Conservation (phyloP, 2,888 invertebrate genomes). For the Orthosia cruda region DNA sequence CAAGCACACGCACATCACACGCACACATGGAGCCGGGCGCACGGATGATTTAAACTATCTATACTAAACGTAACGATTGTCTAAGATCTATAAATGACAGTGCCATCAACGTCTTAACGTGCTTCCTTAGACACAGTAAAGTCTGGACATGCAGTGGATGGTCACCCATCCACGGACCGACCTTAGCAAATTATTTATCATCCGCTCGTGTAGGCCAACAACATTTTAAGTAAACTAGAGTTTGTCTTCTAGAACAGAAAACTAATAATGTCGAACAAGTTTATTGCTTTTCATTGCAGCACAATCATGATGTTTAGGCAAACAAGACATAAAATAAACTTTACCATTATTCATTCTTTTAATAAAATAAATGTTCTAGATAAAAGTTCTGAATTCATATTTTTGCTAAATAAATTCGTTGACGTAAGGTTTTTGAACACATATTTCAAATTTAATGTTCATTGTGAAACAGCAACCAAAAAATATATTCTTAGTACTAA, state of each 20-base stretch:
- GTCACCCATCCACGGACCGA: too few relatives aligned
- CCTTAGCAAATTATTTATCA: too few relatives aligned
- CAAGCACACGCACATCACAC: too few relatives aligned
- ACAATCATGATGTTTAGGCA: neutral
- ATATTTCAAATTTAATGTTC: constrained; percentile 58
- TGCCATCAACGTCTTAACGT: too few relatives aligned
- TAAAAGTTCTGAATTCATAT: constrained; percentile 37
- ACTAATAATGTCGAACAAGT: neutral
- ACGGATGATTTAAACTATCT: too few relatives aligned
- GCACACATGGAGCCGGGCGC: too few relatives aligned
- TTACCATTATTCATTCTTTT: neutral
- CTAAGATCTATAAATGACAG: too few relatives aligned
- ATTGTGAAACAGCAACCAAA: constrained; percentile 38
- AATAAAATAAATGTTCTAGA: constrained; percentile 19
- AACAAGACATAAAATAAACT: neutral
- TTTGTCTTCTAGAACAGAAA: neutral
- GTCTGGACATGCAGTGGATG: too few relatives aligned
- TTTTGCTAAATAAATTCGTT: constrained; percentile 39
- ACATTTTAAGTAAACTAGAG: too few relatives aligned
- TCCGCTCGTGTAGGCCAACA: too few relatives aligned
- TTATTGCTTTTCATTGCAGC: neutral
- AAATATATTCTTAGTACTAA: constrained; percentile 47
- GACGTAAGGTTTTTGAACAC: constrained; percentile 43
- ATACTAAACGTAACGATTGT: too few relatives aligned
- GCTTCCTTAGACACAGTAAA: too few relatives aligned